Conservation (phyloP, 2,888 invertebrate species). For the Ectemnius lituratus region DNA sequence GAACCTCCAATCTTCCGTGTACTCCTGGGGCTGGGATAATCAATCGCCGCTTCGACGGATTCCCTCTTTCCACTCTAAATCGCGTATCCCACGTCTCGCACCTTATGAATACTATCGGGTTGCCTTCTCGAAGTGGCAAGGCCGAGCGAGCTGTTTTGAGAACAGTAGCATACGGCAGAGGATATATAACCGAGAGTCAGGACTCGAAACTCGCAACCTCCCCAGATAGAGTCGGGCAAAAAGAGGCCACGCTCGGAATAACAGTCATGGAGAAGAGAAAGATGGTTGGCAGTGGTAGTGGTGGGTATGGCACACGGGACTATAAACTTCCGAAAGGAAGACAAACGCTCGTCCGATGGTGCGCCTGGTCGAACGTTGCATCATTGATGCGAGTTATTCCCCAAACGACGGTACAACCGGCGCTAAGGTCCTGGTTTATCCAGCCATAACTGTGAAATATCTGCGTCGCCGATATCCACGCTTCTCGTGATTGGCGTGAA, state of each 20-base stretch:
- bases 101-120: not conserved
- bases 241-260: not conserved
- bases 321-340: constrained; percentile 75
- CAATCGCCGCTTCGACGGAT: constrained; percentile 53
- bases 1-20: constrained; percentile 39
- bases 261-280: constrained; percentile 40
- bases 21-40: constrained; percentile 60
- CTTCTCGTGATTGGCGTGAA: constrained; percentile 68
- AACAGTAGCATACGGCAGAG: too few relatives aligned
- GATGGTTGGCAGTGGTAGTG: constrained; percentile 50
- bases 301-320: constrained; percentile 67
- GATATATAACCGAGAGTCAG: too few relatives aligned
- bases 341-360: constrained; percentile 73
- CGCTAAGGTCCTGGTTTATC: constrained; percentile 74
- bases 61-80: constrained; percentile 16
- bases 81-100: constrained; percentile 28
- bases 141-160: too few relatives aligned
- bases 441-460: constrained; percentile 76
- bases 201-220: too few relatives aligned
- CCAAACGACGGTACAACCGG: constrained; percentile 71
- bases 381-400: constrained; percentile 76
- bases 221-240: not conserved
- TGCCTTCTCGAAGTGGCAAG: too few relatives aligned
- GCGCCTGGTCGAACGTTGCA: constrained; percentile 68
- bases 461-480: constrained; percentile 58